Conservation (phyloP, 2,113 vertebrate species). For the Neolamprologus falcicula region DNA sequence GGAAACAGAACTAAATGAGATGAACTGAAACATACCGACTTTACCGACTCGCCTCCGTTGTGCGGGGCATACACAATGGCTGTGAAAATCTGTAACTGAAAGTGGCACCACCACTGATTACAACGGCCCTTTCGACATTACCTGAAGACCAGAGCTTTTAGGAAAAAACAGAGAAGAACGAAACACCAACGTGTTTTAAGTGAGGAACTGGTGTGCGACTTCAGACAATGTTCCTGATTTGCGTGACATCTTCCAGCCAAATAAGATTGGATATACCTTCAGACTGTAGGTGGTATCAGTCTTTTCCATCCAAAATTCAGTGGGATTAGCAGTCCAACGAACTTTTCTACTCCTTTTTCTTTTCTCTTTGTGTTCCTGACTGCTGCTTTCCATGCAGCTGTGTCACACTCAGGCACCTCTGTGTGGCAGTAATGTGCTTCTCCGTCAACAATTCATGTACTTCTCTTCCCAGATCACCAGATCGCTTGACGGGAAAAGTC, state of each 20-base stretch:
- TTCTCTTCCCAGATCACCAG: constrained; percentile 6
- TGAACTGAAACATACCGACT: neutral
- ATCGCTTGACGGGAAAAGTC: constrained; percentile 10
- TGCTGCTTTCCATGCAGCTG: neutral
- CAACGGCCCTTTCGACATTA: neutral
- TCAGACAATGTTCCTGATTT: neutral
- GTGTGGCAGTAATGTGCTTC: neutral
- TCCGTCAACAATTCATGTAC: neutral
- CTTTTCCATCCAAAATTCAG: neutral
- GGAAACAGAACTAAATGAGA: neutral
- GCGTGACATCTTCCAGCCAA: neutral
- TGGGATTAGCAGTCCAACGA: neutral
- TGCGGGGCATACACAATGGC: neutral
- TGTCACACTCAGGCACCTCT: neutral
- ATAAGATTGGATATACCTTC: neutral
- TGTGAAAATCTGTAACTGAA: neutral
- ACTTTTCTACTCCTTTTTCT: neutral
- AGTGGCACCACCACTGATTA: neutral
- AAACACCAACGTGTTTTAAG: neutral
- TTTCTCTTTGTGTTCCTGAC: neutral
- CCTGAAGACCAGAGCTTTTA: neutral
- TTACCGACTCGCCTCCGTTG: neutral
- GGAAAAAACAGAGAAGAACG: neutral
- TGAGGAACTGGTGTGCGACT: neutral
- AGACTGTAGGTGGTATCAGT: neutral